Evolutionary conservation across 2,113 vertebrate species (phyloP).

Genomic region (Bucco capensis): DNA sequence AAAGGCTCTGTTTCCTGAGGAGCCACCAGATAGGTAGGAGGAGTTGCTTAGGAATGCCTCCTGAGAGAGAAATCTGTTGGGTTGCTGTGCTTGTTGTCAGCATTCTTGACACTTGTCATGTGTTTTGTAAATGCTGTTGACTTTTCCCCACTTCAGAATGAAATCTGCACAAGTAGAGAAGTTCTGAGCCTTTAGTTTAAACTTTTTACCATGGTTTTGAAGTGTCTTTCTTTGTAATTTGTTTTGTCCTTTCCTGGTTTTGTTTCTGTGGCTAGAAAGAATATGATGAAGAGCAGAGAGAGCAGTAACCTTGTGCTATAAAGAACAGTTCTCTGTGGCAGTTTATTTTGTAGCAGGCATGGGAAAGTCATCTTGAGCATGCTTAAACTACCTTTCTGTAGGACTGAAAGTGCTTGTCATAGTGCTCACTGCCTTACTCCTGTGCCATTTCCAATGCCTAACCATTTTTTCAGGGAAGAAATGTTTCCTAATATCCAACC

Average conservation of each 20-base stretch:
- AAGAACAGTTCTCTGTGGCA: not conserved
- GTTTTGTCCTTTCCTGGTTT: not conserved
- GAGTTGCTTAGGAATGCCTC: not conserved
- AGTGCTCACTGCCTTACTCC: not conserved
- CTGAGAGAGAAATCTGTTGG: not conserved
- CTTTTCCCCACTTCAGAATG: not conserved
- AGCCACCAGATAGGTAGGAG: not conserved
- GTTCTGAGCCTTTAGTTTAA: not conserved
- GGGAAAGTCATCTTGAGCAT: not conserved
- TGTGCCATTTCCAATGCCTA: not conserved
- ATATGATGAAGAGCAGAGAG: not conserved
- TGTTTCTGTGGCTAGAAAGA: not conserved
- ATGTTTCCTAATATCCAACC: too few species aligned
- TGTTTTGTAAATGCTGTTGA: not conserved
- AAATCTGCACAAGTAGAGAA: not conserved
- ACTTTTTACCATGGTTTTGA: not conserved
- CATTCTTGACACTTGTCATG: accelerated
- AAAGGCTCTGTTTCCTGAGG: not conserved
- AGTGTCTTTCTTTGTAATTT: not conserved
- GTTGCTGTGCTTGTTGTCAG: not conserved
- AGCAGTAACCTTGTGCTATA: not conserved
- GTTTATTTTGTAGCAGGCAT: not conserved
- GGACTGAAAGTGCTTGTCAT: not conserved
- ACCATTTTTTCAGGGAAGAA: too few species aligned
- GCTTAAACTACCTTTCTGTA: not conserved